phyloP scores from a whole-genome alignment of 2,888 invertebrate genomes.

The Strigamia transsilvanica region DNA sequence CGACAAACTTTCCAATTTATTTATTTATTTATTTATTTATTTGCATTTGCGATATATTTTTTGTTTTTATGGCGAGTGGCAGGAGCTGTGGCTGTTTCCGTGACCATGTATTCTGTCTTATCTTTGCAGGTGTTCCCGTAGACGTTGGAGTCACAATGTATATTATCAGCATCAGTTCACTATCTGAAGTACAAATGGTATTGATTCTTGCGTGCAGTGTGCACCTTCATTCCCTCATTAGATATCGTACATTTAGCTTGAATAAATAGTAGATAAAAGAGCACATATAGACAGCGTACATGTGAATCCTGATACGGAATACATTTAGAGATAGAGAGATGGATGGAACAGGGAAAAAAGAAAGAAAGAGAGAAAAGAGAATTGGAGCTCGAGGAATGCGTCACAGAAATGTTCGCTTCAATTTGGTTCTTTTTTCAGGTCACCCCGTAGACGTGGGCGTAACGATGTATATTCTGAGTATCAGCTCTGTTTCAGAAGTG shows the following conservation, averaged over 20 bases:
- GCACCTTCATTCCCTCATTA: slow-evolving; percentile 3
- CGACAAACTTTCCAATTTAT: slow-evolving; percentile 11
- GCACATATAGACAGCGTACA: slow-evolving; percentile 38
- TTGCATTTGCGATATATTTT: background rate
- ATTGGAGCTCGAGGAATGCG: slow-evolving; percentile 36
- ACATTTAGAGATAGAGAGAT: background rate
- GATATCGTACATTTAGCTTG: slow-evolving; percentile 24
- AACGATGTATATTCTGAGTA: slow-evolving; percentile 98
- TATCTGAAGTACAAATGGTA: slow-evolving; percentile 64
- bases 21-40: background rate
- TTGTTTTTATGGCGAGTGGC: background rate
- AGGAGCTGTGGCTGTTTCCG: slow-evolving; percentile 26
- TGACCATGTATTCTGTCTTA: slow-evolving; percentile 38
- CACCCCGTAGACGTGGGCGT: slow-evolving; percentile 97
- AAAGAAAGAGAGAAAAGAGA: background rate
- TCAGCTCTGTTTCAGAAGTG: slow-evolving; percentile 98
- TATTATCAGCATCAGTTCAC: slow-evolving; percentile 63
- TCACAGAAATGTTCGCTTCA: slow-evolving; percentile 6
- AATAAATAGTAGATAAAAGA: background rate
- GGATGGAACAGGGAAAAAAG: too few relatives aligned
- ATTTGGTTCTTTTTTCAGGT: slow-evolving; percentile 75
- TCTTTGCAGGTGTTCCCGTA: slow-evolving; percentile 60
- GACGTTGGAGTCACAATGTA: slow-evolving; percentile 64
- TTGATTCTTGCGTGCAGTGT: slow-evolving; percentile 11
- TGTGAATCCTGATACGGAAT: background rate